Percentiles rank a stretch among this genome's conserved stretches.
These are phyloP conservation scores for Eolophus roseicapilla DNA, from an alignment of 2,113 vertebrate genomes.

Conservation along the genomic window DNA sequence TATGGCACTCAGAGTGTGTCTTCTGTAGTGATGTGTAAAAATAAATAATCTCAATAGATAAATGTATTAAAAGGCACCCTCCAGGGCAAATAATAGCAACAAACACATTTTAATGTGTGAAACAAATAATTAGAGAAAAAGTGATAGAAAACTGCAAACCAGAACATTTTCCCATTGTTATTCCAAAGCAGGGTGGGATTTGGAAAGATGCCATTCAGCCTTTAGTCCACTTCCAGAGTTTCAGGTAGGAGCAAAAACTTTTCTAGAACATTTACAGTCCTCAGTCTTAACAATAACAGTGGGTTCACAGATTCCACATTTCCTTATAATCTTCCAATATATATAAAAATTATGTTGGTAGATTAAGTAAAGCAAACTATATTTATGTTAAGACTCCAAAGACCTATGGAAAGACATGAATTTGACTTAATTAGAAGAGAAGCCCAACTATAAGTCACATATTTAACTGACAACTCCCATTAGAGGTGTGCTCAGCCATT, in stretches of 20 bases:
- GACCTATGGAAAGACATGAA: neutral
- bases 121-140: slow-evolving; percentile 53
- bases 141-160: slow-evolving; percentile 30
- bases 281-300: neutral
- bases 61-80: slow-evolving; percentile 37
- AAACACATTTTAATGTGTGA: slow-evolving; percentile 50
- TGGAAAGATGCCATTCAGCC: neutral
- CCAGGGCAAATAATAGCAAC: slow-evolving; percentile 24
- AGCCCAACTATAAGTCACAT: neutral
- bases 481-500: neutral
- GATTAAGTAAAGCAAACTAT: slow-evolving; percentile 40
- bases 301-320: neutral
- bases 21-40: slow-evolving; percentile 37
- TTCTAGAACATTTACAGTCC: slow-evolving; percentile 19
- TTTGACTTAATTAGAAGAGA: slow-evolving; percentile 42
- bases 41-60: slow-evolving; percentile 39
- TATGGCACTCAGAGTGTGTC: neutral
- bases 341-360: slow-evolving; percentile 40
- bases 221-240: neutral
- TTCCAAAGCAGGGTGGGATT: neutral
- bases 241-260: slow-evolving; percentile 6
- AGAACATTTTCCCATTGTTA: neutral
- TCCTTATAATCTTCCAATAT: slow-evolving; percentile 34
- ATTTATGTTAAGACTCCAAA: slow-evolving; percentile 41
- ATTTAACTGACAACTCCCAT: neutral